phyloP scores from a whole-genome alignment of 2,113 vertebrate genomes.

The Acrocephalus arundinaceus region DNA sequence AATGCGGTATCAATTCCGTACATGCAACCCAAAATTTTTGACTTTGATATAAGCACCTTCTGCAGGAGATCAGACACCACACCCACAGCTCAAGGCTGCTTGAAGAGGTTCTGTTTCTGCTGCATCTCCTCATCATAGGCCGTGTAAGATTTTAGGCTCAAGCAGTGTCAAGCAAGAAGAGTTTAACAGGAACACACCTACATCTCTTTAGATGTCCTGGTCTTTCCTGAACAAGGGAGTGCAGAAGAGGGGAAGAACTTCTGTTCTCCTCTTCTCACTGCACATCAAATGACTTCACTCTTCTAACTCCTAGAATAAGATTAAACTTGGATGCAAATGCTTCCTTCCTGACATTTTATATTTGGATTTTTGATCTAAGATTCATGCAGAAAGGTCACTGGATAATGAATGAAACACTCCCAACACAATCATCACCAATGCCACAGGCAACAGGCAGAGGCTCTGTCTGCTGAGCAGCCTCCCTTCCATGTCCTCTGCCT shows the following conservation, averaged over 20 bases:
- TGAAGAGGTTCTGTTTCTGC: neutral
- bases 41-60: neutral
- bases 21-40: rapidly evolving
- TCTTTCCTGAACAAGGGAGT: neutral
- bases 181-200: neutral
- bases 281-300: neutral
- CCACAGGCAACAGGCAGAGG: neutral
- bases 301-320: neutral
- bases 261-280: neutral
- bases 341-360: neutral
- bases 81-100: neutral
- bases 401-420: neutral
- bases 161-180: neutral
- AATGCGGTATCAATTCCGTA: neutral
- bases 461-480: neutral
- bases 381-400: neutral
- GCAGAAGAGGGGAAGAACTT: neutral
- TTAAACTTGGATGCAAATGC: neutral
- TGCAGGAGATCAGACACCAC: neutral
- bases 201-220: neutral
- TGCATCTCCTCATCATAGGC: rapidly evolving
- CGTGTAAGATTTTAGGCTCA: neutral
- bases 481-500: neutral
- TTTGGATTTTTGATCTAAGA: neutral
- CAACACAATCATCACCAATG: neutral